Percentiles rank a stretch among this genome's conserved stretches.
phyloP scores from a whole-genome alignment of 2,888 invertebrate species.

The Drosophila paramelanica region DNA sequence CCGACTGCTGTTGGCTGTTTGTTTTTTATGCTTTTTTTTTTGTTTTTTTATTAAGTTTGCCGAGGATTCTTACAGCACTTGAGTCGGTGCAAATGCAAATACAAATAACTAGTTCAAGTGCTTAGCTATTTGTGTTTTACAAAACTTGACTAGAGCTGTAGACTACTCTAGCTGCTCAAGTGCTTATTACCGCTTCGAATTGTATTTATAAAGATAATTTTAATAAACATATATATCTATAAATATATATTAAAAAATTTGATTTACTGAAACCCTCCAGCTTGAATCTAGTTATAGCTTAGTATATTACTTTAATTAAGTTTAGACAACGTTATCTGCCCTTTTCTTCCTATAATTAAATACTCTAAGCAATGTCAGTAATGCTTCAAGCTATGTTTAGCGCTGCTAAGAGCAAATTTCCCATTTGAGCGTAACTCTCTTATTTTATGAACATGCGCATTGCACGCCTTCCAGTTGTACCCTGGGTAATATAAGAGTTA shows the following conservation, averaged over 20 bases:
- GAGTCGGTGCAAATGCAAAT: constrained; percentile 46
- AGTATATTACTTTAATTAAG: constrained; percentile 6
- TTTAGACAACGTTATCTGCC: constrained; percentile 3
- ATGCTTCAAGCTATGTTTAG: constrained; percentile 6
- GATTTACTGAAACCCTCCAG: neutral
- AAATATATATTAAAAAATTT: constrained; percentile 4
- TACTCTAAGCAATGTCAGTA: constrained; percentile 5
- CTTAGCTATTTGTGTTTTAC: constrained; percentile 28
- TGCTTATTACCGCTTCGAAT: constrained; percentile 1
- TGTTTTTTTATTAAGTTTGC: constrained; percentile 25
- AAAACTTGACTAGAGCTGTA: constrained; percentile 16
- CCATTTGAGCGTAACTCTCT: constrained; percentile 29
- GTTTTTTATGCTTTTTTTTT: constrained; percentile 8
- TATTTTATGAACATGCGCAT: constrained; percentile 50
- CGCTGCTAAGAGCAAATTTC: constrained; percentile 53
- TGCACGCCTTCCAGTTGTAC: constrained; percentile 49
- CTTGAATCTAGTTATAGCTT: neutral
- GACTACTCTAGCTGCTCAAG: constrained; percentile 10
- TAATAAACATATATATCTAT: neutral
- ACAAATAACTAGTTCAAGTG: constrained; percentile 62
- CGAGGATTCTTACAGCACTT: constrained; percentile 49
- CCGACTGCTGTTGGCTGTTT: constrained; percentile 6
- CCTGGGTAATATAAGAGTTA: constrained; percentile 68
- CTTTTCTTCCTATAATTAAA: neutral
- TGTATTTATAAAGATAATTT: too few relatives aligned